Conservation (phyloP, 2,797 vertebrate species). For the Spatula versicolor region DNA sequence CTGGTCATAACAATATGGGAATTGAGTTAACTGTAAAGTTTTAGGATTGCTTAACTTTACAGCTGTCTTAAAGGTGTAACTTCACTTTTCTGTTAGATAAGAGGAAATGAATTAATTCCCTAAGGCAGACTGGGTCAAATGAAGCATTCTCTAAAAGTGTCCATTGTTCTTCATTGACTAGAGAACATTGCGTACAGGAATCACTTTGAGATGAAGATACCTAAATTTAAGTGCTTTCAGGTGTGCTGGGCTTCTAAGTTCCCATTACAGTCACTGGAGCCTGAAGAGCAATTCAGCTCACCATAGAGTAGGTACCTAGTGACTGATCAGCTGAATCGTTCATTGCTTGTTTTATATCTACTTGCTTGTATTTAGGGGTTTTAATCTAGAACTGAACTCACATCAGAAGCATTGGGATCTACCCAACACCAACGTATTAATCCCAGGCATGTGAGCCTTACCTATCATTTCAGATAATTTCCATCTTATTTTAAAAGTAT, state of each 20-base stretch:
- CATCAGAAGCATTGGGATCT: not conserved
- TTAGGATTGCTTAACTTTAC: not conserved
- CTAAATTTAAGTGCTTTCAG: not conserved
- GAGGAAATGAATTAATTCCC: not conserved
- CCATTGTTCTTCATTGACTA: not conserved
- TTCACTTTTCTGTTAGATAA: not conserved
- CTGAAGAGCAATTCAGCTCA: slow-evolving; percentile 44
- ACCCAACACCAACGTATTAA: not conserved
- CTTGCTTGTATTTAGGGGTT: not conserved
- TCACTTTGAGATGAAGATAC: not conserved
- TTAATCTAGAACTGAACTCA: not conserved
- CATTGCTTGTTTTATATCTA: not conserved
- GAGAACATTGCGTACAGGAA: not conserved
- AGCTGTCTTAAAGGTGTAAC: not conserved
- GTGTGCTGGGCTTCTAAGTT: not conserved
- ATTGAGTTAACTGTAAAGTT: not conserved
- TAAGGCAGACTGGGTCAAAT: not conserved
- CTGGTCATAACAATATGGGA: not conserved
- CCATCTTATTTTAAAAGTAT: not conserved
- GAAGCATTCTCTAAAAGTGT: not conserved
- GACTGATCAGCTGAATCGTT: not conserved
- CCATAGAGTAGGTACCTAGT: not conserved
- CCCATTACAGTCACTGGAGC: slow-evolving; percentile 13
- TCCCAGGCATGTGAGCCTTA: not conserved
- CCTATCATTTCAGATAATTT: not conserved